Evolutionary conservation across 2,113 vertebrate genomes (phyloP).

Genomic region (Drymodes brunneopygia): DNA sequence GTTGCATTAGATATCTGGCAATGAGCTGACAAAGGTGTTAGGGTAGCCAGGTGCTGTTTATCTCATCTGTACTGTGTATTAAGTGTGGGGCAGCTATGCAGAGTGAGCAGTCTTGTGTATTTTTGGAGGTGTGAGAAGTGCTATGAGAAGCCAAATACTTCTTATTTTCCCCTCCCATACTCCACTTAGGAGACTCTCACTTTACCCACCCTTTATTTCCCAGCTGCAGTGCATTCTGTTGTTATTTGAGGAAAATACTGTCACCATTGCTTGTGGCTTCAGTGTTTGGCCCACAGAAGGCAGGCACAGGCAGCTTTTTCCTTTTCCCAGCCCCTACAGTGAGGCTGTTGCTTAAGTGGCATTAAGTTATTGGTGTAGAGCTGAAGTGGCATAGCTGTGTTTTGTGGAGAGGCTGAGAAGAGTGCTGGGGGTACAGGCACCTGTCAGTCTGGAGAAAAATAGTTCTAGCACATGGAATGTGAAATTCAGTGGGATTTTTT

Average conservation of each 20-base stretch:
- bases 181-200: neutral
- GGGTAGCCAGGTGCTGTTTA: constrained; percentile 5
- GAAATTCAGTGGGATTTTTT: neutral
- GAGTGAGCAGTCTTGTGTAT: neutral
- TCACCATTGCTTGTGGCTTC: neutral
- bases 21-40: neutral
- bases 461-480: neutral
- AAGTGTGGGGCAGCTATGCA: neutral
- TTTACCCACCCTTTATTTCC: neutral
- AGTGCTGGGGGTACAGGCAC: neutral
- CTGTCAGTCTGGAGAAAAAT: neutral
- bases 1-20: neutral
- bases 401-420: neutral
- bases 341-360: neutral
- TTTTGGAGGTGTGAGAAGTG: constrained; percentile 18
- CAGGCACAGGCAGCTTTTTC: neutral
- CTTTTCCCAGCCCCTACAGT: neutral
- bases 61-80: neutral
- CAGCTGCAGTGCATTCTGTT: neutral
- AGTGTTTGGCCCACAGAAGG: neutral
- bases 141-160: neutral
- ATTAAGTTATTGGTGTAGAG: neutral
- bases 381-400: neutral
- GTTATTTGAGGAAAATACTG: neutral
- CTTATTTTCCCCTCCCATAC: neutral